A percentile compares a stretch with the other conserved stretches of the same genome.
These are phyloP conservation scores for Hydropsyche tenuis DNA, from an alignment of 1,140 invertebrate species.

Conservation along the genomic window DNA sequence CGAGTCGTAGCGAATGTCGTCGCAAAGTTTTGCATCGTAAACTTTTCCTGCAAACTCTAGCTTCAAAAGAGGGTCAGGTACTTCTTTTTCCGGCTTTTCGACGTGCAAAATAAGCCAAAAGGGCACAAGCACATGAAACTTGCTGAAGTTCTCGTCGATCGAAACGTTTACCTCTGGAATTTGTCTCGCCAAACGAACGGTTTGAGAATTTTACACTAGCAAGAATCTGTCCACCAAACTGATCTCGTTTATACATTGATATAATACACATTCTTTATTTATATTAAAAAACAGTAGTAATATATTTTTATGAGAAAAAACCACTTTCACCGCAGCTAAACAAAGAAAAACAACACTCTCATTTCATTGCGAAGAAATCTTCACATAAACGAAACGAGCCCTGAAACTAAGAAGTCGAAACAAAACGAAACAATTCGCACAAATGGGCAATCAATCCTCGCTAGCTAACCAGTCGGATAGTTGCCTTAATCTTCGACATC, in stretches of 20 bases:
- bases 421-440: not conserved
- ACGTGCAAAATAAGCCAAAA: slow-evolving; percentile 9
- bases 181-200: not conserved
- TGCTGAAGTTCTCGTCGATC: not conserved
- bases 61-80: not conserved
- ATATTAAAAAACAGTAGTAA: too few relatives aligned
- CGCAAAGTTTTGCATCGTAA: not conserved
- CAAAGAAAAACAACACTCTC: too few relatives aligned
- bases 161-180: not conserved
- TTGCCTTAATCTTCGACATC: slow-evolving; percentile 9
- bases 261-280: too few relatives aligned
- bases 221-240: too few relatives aligned
- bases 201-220: too few relatives aligned
- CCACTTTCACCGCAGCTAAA: too few relatives aligned
- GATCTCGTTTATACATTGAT: too few relatives aligned
- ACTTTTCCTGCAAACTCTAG: slow-evolving; percentile 15
- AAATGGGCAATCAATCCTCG: not conserved
- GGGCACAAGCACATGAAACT: slow-evolving; percentile 1
- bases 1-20: not conserved
- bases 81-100: not conserved
- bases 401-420: not conserved
- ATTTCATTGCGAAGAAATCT: not conserved
- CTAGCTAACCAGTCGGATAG: too few relatives aligned
- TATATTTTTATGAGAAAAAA: too few relatives aligned
- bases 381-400: not conserved